Conservation (phyloP, 1,140 invertebrate species). For the Teleopsis dalmanni region DNA sequence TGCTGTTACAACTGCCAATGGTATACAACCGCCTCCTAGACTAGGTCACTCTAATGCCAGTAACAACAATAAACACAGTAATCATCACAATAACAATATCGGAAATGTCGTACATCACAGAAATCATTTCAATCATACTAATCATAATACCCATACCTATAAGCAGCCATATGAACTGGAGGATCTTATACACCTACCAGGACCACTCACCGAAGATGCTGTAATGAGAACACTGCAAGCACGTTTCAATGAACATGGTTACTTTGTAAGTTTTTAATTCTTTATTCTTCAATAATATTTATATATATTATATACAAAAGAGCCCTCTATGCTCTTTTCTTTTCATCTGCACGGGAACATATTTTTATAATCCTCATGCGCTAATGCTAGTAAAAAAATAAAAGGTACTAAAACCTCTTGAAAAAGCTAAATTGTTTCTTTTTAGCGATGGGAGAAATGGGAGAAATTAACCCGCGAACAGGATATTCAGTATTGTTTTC, state of each 20-base stretch:
- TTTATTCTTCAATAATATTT: neutral
- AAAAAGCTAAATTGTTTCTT: too few relatives aligned
- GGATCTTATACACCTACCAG: constrained; percentile 84
- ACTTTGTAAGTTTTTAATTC: constrained; percentile 65
- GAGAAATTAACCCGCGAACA: too few relatives aligned
- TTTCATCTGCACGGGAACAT: too few relatives aligned
- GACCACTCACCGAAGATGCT: constrained; percentile 87
- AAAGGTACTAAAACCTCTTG: too few relatives aligned
- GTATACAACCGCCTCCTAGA: too few relatives aligned
- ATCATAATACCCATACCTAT: neutral
- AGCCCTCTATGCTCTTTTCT: too few relatives aligned
- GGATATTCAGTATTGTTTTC: too few relatives aligned
- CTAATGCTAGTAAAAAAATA: too few relatives aligned
- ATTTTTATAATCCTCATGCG: too few relatives aligned
- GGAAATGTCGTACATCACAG: neutral
- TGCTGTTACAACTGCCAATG: too few relatives aligned
- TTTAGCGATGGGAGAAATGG: too few relatives aligned
- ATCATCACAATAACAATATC: constrained; percentile 1
- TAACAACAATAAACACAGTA: constrained; percentile 9
- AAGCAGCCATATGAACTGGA: constrained; percentile 52
- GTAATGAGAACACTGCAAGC: constrained; percentile 84
- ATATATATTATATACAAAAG: too few relatives aligned
- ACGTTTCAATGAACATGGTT: constrained; percentile 75
- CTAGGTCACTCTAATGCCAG: neutral
- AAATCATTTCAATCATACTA: constrained; percentile 6